A percentile compares a stretch with the other conserved stretches of the same genome.
Evolutionary conservation across 2,888 invertebrate species (phyloP).

Genomic region (Lypha dubia): DNA sequence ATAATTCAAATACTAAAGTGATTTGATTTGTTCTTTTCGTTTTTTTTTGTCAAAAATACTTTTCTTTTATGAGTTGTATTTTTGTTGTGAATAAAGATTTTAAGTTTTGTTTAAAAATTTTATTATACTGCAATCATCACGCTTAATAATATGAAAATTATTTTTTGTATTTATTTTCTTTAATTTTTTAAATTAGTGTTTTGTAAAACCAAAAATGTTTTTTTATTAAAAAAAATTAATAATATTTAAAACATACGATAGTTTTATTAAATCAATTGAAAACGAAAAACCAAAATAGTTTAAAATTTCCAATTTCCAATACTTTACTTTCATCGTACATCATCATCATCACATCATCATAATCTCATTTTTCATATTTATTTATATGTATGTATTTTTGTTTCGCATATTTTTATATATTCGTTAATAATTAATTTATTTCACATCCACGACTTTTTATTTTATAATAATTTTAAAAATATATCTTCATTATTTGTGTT

Average conservation of each 20-base stretch:
- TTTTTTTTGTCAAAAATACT: slow-evolving; percentile 22
- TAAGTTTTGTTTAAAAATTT: slow-evolving; percentile 28
- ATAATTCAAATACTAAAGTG: slow-evolving; percentile 65
- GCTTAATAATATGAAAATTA: slow-evolving; percentile 53
- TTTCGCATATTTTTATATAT: slow-evolving; percentile 26
- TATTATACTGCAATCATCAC: slow-evolving; percentile 53
- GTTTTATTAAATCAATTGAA: slow-evolving; percentile 15
- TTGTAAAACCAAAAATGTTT: slow-evolving; percentile 51
- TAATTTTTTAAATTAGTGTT: slow-evolving; percentile 12
- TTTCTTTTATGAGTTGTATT: slow-evolving; percentile 10
- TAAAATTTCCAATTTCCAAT: slow-evolving; percentile 38
- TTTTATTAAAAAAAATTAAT: slow-evolving; percentile 16
- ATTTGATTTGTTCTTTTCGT: slow-evolving; percentile 14
- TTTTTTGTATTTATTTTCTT: slow-evolving; percentile 10
- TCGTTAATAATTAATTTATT: slow-evolving; percentile 48
- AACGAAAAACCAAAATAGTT: background rate
- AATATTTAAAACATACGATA: slow-evolving; percentile 7
- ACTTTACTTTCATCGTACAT: slow-evolving; percentile 5
- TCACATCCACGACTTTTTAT: slow-evolving; percentile 67
- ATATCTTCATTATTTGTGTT: slow-evolving; percentile 77
- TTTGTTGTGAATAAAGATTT: slow-evolving; percentile 33
- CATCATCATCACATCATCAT: slow-evolving; percentile 65
- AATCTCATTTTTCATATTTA: slow-evolving; percentile 34
- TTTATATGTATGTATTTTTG: too few relatives aligned
- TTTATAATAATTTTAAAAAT: slow-evolving; percentile 72